Evolutionary conservation across 2,113 vertebrate species (phyloP).

Genomic region (Rhagologus leucostigma): DNA sequence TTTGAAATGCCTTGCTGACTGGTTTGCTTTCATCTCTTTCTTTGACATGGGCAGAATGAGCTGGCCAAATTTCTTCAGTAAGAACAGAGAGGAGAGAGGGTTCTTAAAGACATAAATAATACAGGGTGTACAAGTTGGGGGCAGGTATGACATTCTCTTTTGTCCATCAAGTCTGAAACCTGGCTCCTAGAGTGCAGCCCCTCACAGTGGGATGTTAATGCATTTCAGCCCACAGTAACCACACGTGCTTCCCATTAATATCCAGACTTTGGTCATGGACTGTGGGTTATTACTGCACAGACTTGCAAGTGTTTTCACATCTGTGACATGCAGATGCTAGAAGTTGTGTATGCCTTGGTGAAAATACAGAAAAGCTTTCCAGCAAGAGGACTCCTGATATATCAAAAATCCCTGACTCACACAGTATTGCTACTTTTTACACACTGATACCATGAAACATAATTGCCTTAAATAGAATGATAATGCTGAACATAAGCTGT

Average conservation of each 20-base stretch:
- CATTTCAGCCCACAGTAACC: not conserved
- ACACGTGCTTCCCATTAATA: not conserved
- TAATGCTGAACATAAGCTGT: not conserved
- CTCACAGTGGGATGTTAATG: fast-evolving
- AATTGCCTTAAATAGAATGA: not conserved
- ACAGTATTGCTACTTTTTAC: not conserved
- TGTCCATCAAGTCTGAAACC: not conserved
- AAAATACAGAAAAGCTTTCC: not conserved
- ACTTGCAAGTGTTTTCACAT: not conserved
- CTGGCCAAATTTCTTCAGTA: not conserved
- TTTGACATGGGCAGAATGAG: not conserved
- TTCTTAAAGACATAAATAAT: not conserved
- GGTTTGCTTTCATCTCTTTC: not conserved
- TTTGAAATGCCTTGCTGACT: not conserved
- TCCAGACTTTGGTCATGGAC: not conserved
- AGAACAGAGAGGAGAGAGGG: not conserved
- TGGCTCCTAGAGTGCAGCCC: not conserved
- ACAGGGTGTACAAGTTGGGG: not conserved
- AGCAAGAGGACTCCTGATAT: not conserved
- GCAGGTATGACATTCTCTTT: not conserved
- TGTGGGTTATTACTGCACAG: not conserved
- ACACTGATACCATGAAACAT: not conserved
- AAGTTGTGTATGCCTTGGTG: not conserved
- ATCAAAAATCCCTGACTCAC: not conserved
- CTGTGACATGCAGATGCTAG: not conserved